phyloP scores from a whole-genome alignment of 2,888 invertebrate species.

The Drosophila setosimentum region DNA sequence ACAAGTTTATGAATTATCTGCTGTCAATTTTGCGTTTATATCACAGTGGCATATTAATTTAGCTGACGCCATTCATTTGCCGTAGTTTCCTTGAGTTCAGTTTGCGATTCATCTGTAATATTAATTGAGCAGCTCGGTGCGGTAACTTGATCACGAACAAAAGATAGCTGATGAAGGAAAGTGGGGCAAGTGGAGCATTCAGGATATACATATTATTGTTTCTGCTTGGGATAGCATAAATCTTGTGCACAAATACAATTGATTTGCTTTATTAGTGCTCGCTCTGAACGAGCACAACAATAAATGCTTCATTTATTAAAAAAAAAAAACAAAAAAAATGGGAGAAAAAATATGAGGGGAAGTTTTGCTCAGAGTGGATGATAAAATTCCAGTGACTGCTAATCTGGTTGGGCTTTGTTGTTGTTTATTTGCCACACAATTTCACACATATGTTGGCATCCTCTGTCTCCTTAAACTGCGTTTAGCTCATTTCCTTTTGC shows the following conservation, averaged over 20 bases:
- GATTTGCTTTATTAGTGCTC: slow-evolving; percentile 55
- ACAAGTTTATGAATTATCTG: slow-evolving; percentile 32
- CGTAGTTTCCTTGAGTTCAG: slow-evolving; percentile 13
- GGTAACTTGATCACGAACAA: slow-evolving; percentile 52
- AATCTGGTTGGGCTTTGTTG: slow-evolving; percentile 46
- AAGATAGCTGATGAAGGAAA: background rate
- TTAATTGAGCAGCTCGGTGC: slow-evolving; percentile 47
- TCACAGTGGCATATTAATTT: slow-evolving; percentile 44
- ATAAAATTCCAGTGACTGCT: slow-evolving; percentile 45
- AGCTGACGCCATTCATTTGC: slow-evolving; percentile 36
- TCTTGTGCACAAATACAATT: slow-evolving; percentile 62
- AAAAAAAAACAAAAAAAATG: slow-evolving; percentile 17
- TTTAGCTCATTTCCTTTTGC: slow-evolving; percentile 61
- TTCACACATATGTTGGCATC: slow-evolving; percentile 40
- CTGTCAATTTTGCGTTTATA: slow-evolving; percentile 14
- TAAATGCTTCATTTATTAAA: slow-evolving; percentile 49
- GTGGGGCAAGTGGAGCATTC: background rate
- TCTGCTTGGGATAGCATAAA: slow-evolving; percentile 58
- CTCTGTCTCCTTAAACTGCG: slow-evolving; percentile 23
- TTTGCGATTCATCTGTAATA: slow-evolving; percentile 40
- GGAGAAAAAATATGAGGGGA: background rate
- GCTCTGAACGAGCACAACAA: slow-evolving; percentile 32
- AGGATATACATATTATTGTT: slow-evolving; percentile 44
- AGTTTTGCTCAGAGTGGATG: slow-evolving; percentile 23
- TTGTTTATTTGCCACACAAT: slow-evolving; percentile 60